These are phyloP conservation scores for Sterna hirundo DNA, from an alignment of 2,113 vertebrate genomes.

Conservation along the genomic window DNA sequence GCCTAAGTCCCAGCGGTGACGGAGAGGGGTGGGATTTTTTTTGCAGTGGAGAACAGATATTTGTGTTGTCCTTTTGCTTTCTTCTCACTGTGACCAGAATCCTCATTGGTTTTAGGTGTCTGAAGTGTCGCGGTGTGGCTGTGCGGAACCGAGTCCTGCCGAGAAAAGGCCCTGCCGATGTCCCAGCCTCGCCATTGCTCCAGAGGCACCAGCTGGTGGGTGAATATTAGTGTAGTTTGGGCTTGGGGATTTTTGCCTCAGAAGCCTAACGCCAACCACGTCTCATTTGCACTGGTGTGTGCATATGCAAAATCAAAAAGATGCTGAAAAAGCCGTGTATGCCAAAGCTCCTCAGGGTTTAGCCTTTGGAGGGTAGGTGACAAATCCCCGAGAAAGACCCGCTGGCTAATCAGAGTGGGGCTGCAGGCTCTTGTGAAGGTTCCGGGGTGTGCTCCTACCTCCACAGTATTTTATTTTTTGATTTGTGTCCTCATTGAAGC, in stretches of 20 bases:
- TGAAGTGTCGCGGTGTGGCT: not conserved
- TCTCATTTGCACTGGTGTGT: not conserved
- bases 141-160: not conserved
- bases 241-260: not conserved
- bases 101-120: not conserved
- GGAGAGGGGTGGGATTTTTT: not conserved
- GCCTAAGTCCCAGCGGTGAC: not conserved
- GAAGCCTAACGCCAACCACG: not conserved
- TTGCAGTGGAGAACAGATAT: not conserved
- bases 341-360: not conserved
- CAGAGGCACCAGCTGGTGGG: not conserved
- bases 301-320: not conserved
- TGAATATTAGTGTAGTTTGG: not conserved
- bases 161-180: not conserved
- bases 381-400: not conserved
- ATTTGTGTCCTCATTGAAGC: not conserved
- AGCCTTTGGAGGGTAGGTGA: not conserved
- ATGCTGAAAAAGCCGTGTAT: not conserved
- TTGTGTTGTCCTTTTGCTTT: not conserved
- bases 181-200: not conserved
- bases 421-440: not conserved
- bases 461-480: not conserved
- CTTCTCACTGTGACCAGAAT: not conserved
- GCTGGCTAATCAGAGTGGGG: not conserved
- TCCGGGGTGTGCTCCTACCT: not conserved